Evolutionary conservation across 2,113 vertebrate genomes (phyloP), one percentile per base, ranked within the genome.

Genomic region (Athene cunicularia): DNA sequence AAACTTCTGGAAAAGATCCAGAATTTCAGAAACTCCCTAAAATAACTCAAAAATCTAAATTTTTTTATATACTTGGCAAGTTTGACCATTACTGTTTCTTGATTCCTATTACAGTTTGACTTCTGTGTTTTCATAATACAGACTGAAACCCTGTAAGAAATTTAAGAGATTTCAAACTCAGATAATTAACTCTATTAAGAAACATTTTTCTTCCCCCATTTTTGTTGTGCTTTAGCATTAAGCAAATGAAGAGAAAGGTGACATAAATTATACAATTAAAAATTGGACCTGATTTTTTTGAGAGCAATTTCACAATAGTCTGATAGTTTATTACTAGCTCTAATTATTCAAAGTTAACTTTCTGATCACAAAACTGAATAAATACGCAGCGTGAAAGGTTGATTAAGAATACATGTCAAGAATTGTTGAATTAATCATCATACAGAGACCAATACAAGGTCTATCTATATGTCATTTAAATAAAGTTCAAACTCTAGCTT

Each of bases 131-230:
- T 70, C 79, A 41, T 52, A 88, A 87, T 14, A 79, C 14, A 60
- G 21, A 13, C 9, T 75, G 30, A 86, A 89, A 53, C 14, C 5
- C 20, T 64, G 20, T 17, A 87, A 63, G 28, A 82, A 21, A 13
- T 21, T 80, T 30, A 39, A 81, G 47, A 79, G 9, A 63, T 2
- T 4, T 22, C 60, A 53, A 64, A 47, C 12, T 32, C 12, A 41
- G 47, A 35, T 68, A 82, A 60, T 41, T 41, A 84, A 5, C 11
- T 68, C 7, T 47, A 17, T 33, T 52, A 37, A 59, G 39, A 93
- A 93, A 18, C 3, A 5, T 28, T 43, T 8, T 8, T 0, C 3
- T 13, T 11, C 11, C 24, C 1, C 5, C 15, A 7, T 13, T 60
- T 73, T 43, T 73, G 6, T 50, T 56, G 23, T 35, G 21, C 20